Percentiles rank a stretch among this genome's conserved stretches.
Evolutionary conservation across 1,140 invertebrate species (phyloP).

Genomic region (Araneus ventricosus): DNA sequence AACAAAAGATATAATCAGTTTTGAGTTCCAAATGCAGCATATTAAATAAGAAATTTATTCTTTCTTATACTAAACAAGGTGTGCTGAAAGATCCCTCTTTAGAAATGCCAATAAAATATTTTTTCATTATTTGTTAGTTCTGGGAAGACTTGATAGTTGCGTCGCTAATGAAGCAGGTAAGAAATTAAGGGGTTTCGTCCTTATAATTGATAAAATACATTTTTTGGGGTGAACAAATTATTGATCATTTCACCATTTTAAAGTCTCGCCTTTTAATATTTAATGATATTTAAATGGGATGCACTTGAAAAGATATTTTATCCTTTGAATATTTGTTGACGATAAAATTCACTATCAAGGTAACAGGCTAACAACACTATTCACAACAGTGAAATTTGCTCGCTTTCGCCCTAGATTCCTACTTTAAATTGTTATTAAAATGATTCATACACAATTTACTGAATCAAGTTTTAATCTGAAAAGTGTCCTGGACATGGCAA

Average conservation of each 20-base stretch:
- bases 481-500: too few species aligned
- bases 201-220: neutral
- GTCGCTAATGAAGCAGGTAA: neutral
- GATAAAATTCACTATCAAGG: too few species aligned
- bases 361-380: too few species aligned
- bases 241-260: neutral
- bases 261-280: too few species aligned
- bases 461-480: too few species aligned
- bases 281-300: too few species aligned
- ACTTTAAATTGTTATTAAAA: too few species aligned
- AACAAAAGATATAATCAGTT: conserved; percentile 6
- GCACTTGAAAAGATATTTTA: too few species aligned
- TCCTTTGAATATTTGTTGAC: too few species aligned
- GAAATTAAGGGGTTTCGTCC: neutral
- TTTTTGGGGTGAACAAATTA: neutral
- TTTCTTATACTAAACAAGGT: neutral
- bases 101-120: neutral
- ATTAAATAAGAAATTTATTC: neutral
- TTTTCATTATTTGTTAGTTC: neutral
- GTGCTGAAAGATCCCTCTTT: neutral
- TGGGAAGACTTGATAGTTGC: neutral
- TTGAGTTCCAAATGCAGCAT: neutral
- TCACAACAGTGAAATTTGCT: too few species aligned
- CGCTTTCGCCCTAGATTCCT: too few species aligned
- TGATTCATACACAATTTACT: too few species aligned